A percentile compares a stretch with the other conserved stretches of the same genome.
phyloP scores from a whole-genome alignment of 1,140 invertebrate genomes.

The Melipona quadrifasciata region DNA sequence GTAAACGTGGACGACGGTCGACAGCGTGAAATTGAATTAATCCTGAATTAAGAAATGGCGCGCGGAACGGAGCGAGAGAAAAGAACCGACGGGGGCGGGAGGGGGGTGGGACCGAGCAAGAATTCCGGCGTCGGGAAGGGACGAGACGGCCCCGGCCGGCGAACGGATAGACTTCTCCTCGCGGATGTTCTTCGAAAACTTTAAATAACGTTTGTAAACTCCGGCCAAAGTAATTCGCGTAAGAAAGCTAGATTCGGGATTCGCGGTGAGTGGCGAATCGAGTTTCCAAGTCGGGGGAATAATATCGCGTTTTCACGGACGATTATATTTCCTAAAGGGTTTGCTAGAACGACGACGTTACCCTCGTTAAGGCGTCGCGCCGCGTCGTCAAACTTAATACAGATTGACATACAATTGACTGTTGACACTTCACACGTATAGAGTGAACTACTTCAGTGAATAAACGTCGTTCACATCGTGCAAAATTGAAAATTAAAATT shows the following conservation, averaged over 20 bases:
- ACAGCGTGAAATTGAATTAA: conserved; percentile 72
- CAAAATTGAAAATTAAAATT: too few relatives aligned
- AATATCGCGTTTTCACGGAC: conserved; percentile 48
- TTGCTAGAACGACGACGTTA: background rate
- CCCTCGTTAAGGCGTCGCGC: background rate
- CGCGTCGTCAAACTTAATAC: background rate
- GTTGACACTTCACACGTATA: too few relatives aligned
- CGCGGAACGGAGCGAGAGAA: conserved; percentile 1
- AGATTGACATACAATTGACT: too few relatives aligned
- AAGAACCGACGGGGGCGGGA: conserved; percentile 5
- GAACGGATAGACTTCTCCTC: conserved; percentile 39
- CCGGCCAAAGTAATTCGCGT: conserved; percentile 62
- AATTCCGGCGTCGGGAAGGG: background rate
- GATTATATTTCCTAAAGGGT: conserved; percentile 43
- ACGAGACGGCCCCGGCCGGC: background rate
- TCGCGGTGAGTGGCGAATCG: conserved; percentile 54
- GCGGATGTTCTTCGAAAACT: conserved; percentile 59
- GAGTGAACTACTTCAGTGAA: too few relatives aligned
- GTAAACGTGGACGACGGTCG: conserved; percentile 55
- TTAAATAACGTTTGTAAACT: conserved; percentile 75
- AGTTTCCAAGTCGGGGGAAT: conserved; percentile 58
- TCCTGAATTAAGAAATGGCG: conserved; percentile 67
- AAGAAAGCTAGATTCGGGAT: conserved; percentile 59
- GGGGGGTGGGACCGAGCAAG: background rate
- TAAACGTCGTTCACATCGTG: too few relatives aligned